Conservation (phyloP, 1,140 invertebrate genomes). For the Ceratosolen fusciceps region DNA sequence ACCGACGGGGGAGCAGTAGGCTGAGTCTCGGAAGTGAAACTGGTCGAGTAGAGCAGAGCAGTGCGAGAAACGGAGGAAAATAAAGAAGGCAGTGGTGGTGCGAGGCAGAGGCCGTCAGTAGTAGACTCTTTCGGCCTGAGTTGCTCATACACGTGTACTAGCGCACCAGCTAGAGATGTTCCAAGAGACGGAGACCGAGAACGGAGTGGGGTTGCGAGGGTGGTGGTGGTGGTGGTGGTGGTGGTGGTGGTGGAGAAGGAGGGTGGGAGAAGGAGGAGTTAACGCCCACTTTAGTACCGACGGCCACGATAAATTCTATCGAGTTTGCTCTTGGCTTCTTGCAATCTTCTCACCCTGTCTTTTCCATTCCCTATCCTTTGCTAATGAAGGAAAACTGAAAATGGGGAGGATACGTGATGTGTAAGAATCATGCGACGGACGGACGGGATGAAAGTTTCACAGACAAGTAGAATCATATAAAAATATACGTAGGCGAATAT, state of each 20-base stretch:
- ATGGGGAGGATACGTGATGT: neutral
- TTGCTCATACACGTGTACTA: neutral
- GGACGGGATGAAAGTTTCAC: conserved; percentile 8
- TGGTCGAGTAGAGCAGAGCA: conserved; percentile 3
- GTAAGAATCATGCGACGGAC: neutral
- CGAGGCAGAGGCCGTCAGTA: conserved; percentile 12
- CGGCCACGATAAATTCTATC: conserved; percentile 45
- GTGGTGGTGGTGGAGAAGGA: neutral
- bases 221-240: neutral
- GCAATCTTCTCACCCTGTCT: conserved; percentile 9
- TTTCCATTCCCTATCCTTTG: conserved; percentile 20
- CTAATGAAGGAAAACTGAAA: conserved; percentile 43
- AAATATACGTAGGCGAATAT: conserved; percentile 1
- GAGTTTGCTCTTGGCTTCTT: conserved; percentile 39
- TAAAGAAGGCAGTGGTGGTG: conserved; percentile 26
- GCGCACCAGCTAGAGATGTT: neutral
- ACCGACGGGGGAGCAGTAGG: no score
- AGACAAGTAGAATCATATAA: conserved; percentile 21
- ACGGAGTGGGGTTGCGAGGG: neutral
- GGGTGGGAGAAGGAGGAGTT: conserved; percentile 11
- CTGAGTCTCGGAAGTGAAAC: neutral
- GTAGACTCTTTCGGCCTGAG: neutral
- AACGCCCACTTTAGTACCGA: conserved; percentile 45
- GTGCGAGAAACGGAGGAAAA: neutral
- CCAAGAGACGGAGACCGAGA: neutral